Base-by-base conservation (phyloP, 1,140 invertebrate species). In the Maconellicoccus hirsutus region DNA sequence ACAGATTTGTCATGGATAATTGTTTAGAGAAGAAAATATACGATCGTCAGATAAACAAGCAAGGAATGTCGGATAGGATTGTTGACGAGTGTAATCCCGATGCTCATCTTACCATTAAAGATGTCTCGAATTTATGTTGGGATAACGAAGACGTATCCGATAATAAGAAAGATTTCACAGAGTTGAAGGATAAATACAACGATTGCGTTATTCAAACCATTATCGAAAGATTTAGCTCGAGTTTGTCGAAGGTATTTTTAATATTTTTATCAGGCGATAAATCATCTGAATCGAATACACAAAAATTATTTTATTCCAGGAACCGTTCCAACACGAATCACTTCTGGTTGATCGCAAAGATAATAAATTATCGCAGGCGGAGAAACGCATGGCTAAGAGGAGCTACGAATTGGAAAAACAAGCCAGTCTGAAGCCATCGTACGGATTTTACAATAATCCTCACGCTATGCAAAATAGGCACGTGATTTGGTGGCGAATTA, bases 1-100 rank as follows among this genome's bases (percentile, higher is more conserved):
- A 99, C 80, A 86, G 97, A 66, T 84, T 99, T 52, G 94, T 99
- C 1, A 96, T 94, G 75, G 96, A 98, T 79, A 97, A 94, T 79
- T 96, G 93, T 73, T 83, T 99, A 69, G 97, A 99, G 78, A 94
- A 94, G 78, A 95, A 96, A 78, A 98, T 99, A 74, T 99, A 98
- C 78, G 96, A 99, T 78, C 80, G 97, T 71, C 97, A 99, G 81
- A 93, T 99, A 69, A 96, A 94, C 76, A 99, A 99, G 77, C 93
- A 98, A 81, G 91, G 90, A 76, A 98, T 98, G 90, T 90, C 95
- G 0, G 94, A 98, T 81, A 84, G 96, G 23, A 94, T 99, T 1
- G 93, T 99, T 0, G 97, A 99, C 81, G 96, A 99, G 79, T 90
- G 95, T 75, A 96, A 98, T 81, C 94, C 96, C 0, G 94, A 98